phyloP scores from a whole-genome alignment of 64 coral and sea anemone species.

The Porites lutea region DNA sequence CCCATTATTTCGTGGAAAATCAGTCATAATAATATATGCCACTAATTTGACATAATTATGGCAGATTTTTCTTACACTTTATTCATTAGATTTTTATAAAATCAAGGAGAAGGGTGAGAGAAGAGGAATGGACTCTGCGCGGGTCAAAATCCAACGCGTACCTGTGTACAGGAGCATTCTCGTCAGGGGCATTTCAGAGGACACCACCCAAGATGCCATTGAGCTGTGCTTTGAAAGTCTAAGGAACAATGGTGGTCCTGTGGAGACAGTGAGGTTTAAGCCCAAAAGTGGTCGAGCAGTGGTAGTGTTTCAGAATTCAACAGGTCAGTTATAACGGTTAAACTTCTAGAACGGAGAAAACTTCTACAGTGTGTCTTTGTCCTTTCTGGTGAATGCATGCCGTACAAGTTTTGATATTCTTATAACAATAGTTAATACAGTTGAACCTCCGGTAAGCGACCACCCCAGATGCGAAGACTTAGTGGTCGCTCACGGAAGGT shows the following conservation, averaged over 20 bases:
- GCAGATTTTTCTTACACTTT: not conserved
- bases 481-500: too few relatives aligned
- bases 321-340: slow-evolving; percentile 65
- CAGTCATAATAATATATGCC: too few relatives aligned
- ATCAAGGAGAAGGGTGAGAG: slow-evolving; percentile 54
- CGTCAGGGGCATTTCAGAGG: slow-evolving; percentile 59
- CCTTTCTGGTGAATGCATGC: too few relatives aligned
- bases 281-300: slow-evolving; percentile 43
- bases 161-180: slow-evolving; percentile 63
- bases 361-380: too few relatives aligned
- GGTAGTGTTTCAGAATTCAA: slow-evolving; percentile 54
- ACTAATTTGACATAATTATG: too few relatives aligned
- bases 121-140: slow-evolving; percentile 46
- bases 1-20: too few relatives aligned
- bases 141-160: slow-evolving; percentile 31
- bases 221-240: slow-evolving; percentile 76
- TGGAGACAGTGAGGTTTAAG: slow-evolving; percentile 28
- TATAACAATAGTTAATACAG: too few relatives aligned
- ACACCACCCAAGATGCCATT: slow-evolving; percentile 74
- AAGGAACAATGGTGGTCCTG: slow-evolving; percentile 58
- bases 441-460: too few relatives aligned
- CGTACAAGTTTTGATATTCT: too few relatives aligned
- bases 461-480: too few relatives aligned
- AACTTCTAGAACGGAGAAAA: too few relatives aligned
- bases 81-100: slow-evolving; percentile 54